Conservation (phyloP, 2,888 invertebrate genomes). For the Pyrocoelia pectoralis region DNA sequence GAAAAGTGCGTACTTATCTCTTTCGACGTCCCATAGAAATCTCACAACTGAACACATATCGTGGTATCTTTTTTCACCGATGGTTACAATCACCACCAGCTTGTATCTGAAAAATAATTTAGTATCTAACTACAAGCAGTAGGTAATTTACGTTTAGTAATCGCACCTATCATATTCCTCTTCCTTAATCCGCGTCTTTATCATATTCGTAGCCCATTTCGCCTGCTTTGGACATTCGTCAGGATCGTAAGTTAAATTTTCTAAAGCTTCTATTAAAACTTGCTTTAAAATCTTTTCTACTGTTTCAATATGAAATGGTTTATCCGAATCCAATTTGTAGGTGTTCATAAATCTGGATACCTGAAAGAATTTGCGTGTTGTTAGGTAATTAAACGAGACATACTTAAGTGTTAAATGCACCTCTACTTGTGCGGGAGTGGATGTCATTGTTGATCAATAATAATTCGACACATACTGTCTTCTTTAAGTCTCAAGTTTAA, state of each 20-base stretch:
- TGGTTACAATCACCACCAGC: constrained; percentile 68
- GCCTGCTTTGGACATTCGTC: constrained; percentile 66
- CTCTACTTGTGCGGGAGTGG: too few relatives aligned
- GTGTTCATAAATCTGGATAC: constrained; percentile 66
- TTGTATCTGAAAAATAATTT: constrained; percentile 67
- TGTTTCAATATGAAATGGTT: constrained; percentile 68
- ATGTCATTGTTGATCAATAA: too few relatives aligned
- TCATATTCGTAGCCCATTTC: constrained; percentile 65
- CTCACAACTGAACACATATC: constrained; percentile 68
- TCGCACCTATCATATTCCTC: constrained; percentile 72
- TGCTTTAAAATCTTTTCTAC: constrained; percentile 68
- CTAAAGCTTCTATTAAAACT: constrained; percentile 67
- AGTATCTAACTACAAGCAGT: too few relatives aligned
- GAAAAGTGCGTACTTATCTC: constrained; percentile 69
- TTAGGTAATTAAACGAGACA: not conserved
- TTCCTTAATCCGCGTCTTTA: constrained; percentile 69
- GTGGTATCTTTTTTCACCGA: constrained; percentile 74
- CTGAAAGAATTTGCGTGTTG: constrained; percentile 44
- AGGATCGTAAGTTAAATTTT: constrained; percentile 67
- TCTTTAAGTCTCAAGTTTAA: too few relatives aligned
- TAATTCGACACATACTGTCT: too few relatives aligned
- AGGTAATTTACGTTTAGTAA: not conserved
- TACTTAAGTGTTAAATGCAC: too few relatives aligned
- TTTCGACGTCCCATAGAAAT: constrained; percentile 74
- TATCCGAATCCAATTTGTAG: constrained; percentile 70